Evolutionary conservation across 2,888 invertebrate genomes (phyloP), one percentile per base, ranked within the genome.

Genomic region (Spodoptera picta): DNA sequence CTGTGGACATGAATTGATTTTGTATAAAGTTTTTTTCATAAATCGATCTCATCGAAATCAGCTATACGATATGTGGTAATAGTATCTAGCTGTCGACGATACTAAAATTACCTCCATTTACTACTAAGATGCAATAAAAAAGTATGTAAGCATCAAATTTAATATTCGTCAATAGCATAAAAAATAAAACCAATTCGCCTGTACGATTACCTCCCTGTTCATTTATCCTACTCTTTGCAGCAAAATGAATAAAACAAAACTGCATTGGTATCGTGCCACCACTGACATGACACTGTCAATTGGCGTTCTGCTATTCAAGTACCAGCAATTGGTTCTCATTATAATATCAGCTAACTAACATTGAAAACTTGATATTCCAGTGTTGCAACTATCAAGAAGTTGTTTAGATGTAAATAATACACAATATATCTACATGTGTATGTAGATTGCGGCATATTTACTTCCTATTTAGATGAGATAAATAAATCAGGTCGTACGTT

Each of bases 231-330:
- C 73, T 65, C 36, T 14, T n/a, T n/a, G 23, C 46, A 72, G 45
- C 44, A 63, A 31, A 31, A 31, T 62, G 65, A 75, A 83, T 81
- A 70, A 70, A 75, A 78, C 62, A 80, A 78, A 78, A 63, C 75
- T 53, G 55, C 9, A 57, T 24, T 65, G 2, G 61, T 65, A 68
- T 52, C 53, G 69, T 72, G 53, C 12, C 47, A 31, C 31, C 58
- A 44, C 66, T 68, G 78, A 74, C 79, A 83, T 83, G 85, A 1
- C 75, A 73, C 73, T 70, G 77, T 80, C 85, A 85, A 86, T 86
- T 87, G 85, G 79, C 77, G 78, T 77, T 51, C 23, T 24, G 41
- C 7, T 72, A 58, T 77, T 60, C 75, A 56, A 63, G 76, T 67
- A 68, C 50, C 19, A 46, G 57, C 60, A 64, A 56, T 60, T 68